These are phyloP conservation scores for Chroicocephalus ridibundus DNA, from an alignment of 2,113 vertebrate genomes.

Conservation along the genomic window DNA sequence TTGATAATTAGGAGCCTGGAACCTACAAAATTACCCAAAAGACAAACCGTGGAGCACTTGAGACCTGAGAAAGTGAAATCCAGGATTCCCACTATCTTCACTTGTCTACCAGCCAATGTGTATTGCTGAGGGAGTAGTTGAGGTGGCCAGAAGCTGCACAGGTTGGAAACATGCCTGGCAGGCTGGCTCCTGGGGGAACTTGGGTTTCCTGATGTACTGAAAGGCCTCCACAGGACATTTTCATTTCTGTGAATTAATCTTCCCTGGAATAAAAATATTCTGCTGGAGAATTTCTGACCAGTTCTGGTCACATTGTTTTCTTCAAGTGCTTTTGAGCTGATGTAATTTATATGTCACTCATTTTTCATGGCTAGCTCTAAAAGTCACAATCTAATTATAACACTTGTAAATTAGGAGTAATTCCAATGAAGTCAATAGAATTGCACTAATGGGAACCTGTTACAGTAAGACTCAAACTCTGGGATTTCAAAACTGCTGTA, in stretches of 20 bases:
- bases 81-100: neutral
- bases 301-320: neutral
- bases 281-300: neutral
- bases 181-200: neutral
- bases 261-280: neutral
- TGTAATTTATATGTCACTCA: neutral
- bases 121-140: neutral
- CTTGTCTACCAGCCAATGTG: neutral
- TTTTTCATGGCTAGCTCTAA: neutral
- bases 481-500: neutral
- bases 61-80: neutral
- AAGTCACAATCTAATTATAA: neutral
- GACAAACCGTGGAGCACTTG: neutral
- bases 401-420: neutral
- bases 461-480: neutral
- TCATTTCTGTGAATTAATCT: neutral
- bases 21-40: neutral
- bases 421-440: neutral
- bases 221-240: neutral
- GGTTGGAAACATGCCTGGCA: neutral
- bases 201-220: neutral
- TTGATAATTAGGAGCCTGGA: neutral
- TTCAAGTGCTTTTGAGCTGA: neutral
- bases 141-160: neutral
- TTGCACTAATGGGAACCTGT: neutral